These are phyloP conservation scores for Peromyscus nudipes DNA, from an alignment of 2,797 vertebrate species.

Conservation along the genomic window DNA sequence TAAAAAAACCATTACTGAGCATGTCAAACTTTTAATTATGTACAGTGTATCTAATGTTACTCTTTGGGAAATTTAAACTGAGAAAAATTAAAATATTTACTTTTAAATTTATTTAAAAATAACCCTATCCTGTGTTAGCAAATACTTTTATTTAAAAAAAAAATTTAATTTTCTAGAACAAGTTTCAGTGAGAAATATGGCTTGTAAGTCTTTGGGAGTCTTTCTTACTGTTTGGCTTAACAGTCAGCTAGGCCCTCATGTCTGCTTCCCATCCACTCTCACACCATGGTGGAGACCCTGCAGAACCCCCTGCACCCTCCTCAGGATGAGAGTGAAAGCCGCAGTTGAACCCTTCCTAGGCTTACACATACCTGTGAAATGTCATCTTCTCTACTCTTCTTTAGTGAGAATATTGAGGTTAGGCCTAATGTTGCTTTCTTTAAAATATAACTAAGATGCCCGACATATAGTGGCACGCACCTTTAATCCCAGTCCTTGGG, in stretches of 20 bases:
- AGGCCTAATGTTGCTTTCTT: slow-evolving; percentile 33
- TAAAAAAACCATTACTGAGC: background rate
- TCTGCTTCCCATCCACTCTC: background rate
- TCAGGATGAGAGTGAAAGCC: background rate
- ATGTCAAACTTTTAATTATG: background rate
- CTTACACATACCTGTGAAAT: background rate
- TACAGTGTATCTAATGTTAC: background rate
- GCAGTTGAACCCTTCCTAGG: background rate
- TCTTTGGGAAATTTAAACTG: slow-evolving; percentile 26
- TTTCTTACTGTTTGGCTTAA: background rate
- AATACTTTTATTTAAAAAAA: slow-evolving; percentile 47
- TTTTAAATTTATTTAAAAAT: slow-evolving; percentile 40
- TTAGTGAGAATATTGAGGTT: slow-evolving; percentile 18
- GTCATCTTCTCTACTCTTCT: background rate
- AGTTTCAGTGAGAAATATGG: background rate
- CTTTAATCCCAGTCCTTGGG: background rate
- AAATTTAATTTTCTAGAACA: background rate
- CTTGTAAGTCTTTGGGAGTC: slow-evolving; percentile 3
- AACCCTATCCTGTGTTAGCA: background rate
- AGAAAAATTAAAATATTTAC: slow-evolving; percentile 39
- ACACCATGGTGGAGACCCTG: background rate
- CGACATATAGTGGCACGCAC: background rate
- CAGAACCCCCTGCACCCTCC: background rate
- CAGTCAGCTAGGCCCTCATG: background rate
- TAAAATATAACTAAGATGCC: background rate